Conservation (phyloP, 2,113 vertebrate species). For the Fregata magnificens region DNA sequence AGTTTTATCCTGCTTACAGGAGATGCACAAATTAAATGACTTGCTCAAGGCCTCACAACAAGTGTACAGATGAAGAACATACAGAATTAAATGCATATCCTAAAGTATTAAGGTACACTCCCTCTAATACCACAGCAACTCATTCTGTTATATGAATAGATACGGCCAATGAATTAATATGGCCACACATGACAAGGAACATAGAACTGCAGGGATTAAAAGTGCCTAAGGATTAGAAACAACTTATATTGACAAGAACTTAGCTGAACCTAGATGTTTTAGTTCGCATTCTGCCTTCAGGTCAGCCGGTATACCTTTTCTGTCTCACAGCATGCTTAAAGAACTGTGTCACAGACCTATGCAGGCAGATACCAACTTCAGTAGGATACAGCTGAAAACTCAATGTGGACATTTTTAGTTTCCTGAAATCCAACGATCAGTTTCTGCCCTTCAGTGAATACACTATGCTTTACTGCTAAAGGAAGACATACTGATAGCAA, state of each 20-base stretch:
- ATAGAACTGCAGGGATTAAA: neutral
- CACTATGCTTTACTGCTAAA: neutral
- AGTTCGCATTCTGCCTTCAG: neutral
- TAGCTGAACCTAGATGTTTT: neutral
- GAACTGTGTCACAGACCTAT: neutral
- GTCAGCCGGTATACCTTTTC: neutral
- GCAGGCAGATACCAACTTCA: neutral
- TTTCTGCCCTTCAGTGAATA: neutral
- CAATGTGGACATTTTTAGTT: neutral
- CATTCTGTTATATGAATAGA: neutral
- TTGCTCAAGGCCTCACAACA: neutral
- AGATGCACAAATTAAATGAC: neutral
- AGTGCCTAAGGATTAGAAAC: neutral
- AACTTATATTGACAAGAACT: neutral
- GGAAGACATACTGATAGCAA: neutral
- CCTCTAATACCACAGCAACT: neutral
- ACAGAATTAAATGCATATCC: neutral
- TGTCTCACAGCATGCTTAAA: neutral
- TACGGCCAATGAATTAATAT: neutral
- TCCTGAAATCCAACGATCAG: neutral
- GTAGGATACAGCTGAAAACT: neutral
- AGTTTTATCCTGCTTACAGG: neutral
- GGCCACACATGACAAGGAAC: fast-evolving
- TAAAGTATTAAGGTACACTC: neutral
- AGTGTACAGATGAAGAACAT: neutral